Conservation (phyloP, 2,113 vertebrate genomes). For the Pachycephala philippinensis region DNA sequence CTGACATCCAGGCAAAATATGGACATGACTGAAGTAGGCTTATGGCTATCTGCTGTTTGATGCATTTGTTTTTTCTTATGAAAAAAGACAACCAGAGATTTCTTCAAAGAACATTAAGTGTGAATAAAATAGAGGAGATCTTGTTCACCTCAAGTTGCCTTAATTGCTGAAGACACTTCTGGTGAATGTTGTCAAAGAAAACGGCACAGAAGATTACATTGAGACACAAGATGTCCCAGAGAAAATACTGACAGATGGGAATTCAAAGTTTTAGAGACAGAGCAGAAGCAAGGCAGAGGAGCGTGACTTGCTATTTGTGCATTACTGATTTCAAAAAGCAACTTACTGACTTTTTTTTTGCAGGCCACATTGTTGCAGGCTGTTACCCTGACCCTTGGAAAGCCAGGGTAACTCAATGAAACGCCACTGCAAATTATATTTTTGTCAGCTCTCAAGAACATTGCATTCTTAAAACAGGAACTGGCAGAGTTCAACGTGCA, state of each 20-base stretch:
- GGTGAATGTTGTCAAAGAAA: neutral
- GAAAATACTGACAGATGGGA: neutral
- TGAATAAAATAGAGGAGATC: neutral
- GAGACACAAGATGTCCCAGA: neutral
- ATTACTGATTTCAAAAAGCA: neutral
- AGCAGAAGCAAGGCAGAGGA: neutral
- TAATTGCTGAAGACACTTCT: neutral
- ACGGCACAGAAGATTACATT: neutral
- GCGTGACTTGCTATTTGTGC: neutral
- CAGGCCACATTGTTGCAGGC: conserved; percentile 11
- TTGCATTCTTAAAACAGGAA: conserved; percentile 23
- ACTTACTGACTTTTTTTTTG: neutral
- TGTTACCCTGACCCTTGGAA: conserved; percentile 8
- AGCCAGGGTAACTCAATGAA: neutral
- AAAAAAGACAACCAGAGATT: neutral
- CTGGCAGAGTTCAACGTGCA: neutral
- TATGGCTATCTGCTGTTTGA: neutral
- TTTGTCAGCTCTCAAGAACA: conserved; percentile 20
- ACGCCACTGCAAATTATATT: conserved; percentile 12
- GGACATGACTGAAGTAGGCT: neutral
- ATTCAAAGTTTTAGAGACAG: neutral
- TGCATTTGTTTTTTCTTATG: neutral
- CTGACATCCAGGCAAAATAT: neutral
- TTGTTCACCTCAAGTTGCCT: neutral
- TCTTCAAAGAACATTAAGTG: neutral